Evolutionary conservation across 2,797 vertebrate species (phyloP), one percentile per base, ranked within the genome.

Genomic region (Haliaeetus albicilla): DNA sequence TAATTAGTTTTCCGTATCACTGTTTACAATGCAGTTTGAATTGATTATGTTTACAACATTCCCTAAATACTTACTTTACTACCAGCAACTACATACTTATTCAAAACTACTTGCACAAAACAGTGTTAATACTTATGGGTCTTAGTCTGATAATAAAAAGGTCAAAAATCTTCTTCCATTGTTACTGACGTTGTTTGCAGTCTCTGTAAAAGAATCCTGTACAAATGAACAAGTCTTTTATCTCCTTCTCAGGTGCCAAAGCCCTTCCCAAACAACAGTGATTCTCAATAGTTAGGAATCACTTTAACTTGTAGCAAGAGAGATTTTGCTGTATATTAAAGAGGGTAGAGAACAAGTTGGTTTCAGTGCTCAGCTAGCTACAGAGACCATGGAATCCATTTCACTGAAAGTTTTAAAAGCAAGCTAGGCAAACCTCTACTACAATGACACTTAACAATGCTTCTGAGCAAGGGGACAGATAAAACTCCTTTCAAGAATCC

Each of bases 21-120:
- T 98, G 98, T 98, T 98, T 98, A 98, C 98, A 98, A 98, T 98
- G 97, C 87, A 98, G 98, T 98, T 98, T 97, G 97, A 97, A 97
- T 93, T 80, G 84, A 86, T 70, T 83, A 93, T 25, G 61, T 74
- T 95, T 78, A 95, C 85, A 80, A 60, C 77, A 97, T 96, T 97
- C 96, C 87, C 91, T 92, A 84, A 95, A 97, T 95, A 94, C 91
- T 87, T 97, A 85, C 85, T 96, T 95, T 95, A 96, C 73, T 90
- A 75, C 70, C 61, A 78, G 56, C 79, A 87, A 86, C 78, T 92
- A 84, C 43, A 51, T 5, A 60, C 46, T 77, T 77, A 89, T 23
- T 57, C 57, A 83, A 48, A 95, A 80, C 70, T 79, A 80, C 82
- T 37, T 46, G 63, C 28, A 89, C 20, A 93, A 25, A 91, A n/a